Conservation (phyloP, 2,888 invertebrate genomes). For the Ormyrus thymus region DNA sequence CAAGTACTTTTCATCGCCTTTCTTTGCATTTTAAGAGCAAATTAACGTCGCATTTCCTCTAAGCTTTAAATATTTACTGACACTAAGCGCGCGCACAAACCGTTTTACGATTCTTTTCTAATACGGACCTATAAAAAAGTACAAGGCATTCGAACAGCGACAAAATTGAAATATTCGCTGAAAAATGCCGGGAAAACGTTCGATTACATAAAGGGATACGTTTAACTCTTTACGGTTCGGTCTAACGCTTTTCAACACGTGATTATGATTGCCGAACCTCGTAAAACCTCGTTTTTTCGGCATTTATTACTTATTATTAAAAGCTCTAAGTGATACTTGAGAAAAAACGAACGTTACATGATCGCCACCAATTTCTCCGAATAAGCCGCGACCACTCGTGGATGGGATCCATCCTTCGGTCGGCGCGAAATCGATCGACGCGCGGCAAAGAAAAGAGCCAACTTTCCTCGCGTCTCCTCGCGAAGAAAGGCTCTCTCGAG, state of each 20-base stretch:
- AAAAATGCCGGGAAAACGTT: background rate
- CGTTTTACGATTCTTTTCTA: background rate
- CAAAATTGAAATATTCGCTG: background rate
- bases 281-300: slow-evolving; percentile 14
- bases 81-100: no score
- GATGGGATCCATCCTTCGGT: background rate
- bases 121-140: background rate
- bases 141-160: background rate
- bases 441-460: no score
- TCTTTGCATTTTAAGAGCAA: no score
- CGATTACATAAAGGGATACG: slow-evolving; percentile 24
- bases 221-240: slow-evolving; percentile 13
- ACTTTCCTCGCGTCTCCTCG: no score
- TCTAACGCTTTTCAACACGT: background rate
- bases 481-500: no score
- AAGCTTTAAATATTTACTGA: no score
- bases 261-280: slow-evolving; percentile 1
- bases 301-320: slow-evolving; percentile 27
- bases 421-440: background rate
- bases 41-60: no score
- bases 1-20: no score
- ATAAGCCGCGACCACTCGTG: background rate
- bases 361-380: background rate
- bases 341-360: slow-evolving; percentile 1
- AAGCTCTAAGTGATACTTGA: slow-evolving; percentile 14